Percentiles rank a stretch among this genome's conserved stretches.
Conservation (phyloP, 2,113 vertebrate genomes). For the Acanthisitta chloris region DNA sequence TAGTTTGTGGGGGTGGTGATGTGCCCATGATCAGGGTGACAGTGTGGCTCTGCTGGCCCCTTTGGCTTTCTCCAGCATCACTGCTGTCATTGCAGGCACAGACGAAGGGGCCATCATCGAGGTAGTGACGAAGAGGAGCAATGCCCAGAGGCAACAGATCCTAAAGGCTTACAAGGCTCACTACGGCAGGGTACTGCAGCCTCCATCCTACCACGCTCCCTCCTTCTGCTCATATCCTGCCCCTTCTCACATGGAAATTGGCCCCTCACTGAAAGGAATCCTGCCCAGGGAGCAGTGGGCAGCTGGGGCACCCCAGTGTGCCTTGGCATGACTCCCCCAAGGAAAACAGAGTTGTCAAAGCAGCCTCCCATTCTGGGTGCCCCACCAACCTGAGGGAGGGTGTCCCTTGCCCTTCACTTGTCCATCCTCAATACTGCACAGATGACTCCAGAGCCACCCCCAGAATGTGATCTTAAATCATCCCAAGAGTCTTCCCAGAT, state of each 20-base stretch:
- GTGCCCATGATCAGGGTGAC: not conserved
- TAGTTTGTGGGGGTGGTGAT: rapidly evolving
- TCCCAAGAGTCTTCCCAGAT: not conserved
- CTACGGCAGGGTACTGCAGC: conserved; percentile 83
- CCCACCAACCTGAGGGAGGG: not conserved
- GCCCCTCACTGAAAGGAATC: not conserved
- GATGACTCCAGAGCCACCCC: not conserved
- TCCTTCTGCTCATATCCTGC: not conserved
- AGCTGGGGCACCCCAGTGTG: not conserved
- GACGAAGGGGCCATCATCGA: conserved; percentile 90
- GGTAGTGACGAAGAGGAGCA: conserved; percentile 86
- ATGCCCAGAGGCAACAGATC: conserved; percentile 91
- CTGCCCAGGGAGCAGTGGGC: not conserved
- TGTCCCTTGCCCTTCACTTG: rapidly evolving
- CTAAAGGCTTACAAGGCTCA: conserved; percentile 90
- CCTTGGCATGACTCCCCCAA: not conserved
- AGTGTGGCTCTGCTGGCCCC: not conserved
- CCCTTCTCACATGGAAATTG: not conserved
- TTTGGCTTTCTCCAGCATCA: not conserved
- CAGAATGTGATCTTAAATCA: not conserved
- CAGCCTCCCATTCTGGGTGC: not conserved
- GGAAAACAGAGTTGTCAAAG: not conserved
- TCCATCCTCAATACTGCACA: rapidly evolving
- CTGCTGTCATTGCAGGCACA: conserved; percentile 77
- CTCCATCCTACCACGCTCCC: not conserved